Conservation (phyloP, 2,113 vertebrate genomes). For the Chamaetylas fuelleborni region DNA sequence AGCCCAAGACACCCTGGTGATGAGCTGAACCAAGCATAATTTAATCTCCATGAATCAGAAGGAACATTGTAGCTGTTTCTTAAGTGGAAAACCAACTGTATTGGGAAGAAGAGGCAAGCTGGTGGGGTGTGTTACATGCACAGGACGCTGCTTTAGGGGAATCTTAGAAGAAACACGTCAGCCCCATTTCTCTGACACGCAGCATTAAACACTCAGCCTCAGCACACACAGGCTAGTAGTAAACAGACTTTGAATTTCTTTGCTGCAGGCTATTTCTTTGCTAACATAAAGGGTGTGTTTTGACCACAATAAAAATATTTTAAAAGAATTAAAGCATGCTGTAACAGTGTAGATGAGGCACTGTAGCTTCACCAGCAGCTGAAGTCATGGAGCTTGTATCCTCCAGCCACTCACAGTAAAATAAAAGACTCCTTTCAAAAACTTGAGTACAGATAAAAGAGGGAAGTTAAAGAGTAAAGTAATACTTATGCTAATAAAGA, state of each 20-base stretch:
- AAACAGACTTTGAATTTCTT: slow-evolving; percentile 3
- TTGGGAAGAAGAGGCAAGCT: neutral
- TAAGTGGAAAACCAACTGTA: neutral
- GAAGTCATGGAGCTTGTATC: neutral
- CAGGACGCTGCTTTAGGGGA: neutral
- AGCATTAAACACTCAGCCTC: neutral
- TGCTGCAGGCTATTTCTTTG: slow-evolving; percentile 24
- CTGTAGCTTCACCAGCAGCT: neutral
- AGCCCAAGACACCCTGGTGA: neutral
- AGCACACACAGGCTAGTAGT: neutral
- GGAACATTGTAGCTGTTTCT: neutral
- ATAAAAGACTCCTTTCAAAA: neutral
- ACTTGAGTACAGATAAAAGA: neutral
- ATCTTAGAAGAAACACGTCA: neutral
- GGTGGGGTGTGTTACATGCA: neutral
- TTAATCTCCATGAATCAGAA: neutral
- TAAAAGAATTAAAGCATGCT: neutral
- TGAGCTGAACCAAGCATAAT: neutral
- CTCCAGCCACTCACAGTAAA: neutral
- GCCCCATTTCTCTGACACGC: neutral
- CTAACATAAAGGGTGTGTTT: slow-evolving; percentile 10
- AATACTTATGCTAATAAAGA: neutral
- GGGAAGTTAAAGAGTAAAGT: neutral
- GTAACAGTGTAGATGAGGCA: slow-evolving; percentile 8
- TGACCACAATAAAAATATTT: slow-evolving; percentile 15